phyloP scores from a whole-genome alignment of 2,888 invertebrate species.

The Elmis aenea region DNA sequence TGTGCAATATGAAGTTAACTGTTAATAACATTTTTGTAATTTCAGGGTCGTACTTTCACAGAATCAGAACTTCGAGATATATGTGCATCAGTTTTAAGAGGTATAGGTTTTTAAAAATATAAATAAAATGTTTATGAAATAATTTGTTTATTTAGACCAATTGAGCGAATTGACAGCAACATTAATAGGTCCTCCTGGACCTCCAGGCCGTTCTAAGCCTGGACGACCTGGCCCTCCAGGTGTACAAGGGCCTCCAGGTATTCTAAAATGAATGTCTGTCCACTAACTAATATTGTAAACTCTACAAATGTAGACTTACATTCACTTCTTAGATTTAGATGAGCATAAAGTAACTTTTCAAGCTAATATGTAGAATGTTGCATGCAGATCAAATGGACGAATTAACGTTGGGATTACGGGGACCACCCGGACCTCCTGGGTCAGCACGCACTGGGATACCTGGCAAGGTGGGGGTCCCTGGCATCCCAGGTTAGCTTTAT shows the following conservation, averaged over 20 bases:
- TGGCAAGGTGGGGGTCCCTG: constrained; percentile 52
- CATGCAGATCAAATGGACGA: constrained; percentile 54
- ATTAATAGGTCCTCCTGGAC: constrained; percentile 61
- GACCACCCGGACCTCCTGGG: constrained; percentile 65
- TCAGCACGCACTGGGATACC: constrained; percentile 49
- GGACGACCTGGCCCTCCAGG: constrained; percentile 70
- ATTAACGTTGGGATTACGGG: constrained; percentile 56
- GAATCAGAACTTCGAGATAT: constrained; percentile 76
- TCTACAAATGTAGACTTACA: too few species aligned
- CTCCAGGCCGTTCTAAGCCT: constrained; percentile 59
- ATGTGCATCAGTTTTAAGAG: constrained; percentile 73
- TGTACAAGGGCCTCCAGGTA: constrained; percentile 63
- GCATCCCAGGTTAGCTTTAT: constrained; percentile 52
- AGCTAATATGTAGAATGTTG: constrained; percentile 21
- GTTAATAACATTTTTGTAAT: constrained; percentile 19
- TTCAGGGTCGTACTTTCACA: constrained; percentile 59
- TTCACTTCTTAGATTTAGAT: constrained; percentile 1
- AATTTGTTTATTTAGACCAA: constrained; percentile 54
- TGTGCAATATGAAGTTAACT: background rate
- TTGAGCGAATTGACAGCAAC: constrained; percentile 64
- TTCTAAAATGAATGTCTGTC: constrained; percentile 14
- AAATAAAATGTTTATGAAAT: background rate
- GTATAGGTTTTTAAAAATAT: constrained; percentile 45
- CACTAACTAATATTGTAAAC: too few species aligned
- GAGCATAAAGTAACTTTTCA: constrained; percentile 11